Evolutionary conservation across 2,888 invertebrate genomes (phyloP).

Genomic region (Coenonympha arcania): DNA sequence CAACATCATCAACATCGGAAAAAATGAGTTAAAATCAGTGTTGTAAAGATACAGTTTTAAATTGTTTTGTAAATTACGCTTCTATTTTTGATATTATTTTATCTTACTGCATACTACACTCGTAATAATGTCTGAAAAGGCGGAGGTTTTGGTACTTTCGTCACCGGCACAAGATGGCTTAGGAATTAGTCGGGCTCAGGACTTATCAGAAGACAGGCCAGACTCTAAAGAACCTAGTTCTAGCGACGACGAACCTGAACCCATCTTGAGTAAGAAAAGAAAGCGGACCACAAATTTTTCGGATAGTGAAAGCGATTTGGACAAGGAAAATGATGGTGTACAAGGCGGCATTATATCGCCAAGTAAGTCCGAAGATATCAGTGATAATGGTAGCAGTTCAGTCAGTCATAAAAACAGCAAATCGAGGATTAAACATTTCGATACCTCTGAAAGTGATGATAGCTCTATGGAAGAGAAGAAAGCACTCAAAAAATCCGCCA

Average conservation of each 20-base stretch:
- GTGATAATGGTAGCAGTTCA: constrained; percentile 5
- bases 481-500: constrained; percentile 29
- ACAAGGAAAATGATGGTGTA: constrained; percentile 29
- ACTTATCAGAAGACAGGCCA: not conserved
- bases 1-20: no score
- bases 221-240: not conserved
- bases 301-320: constrained; percentile 48
- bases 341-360: constrained; percentile 5
- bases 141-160: not conserved
- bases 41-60: no score
- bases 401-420: constrained; percentile 5
- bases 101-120: not conserved
- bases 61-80: no score
- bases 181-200: not conserved
- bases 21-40: no score
- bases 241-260: constrained; percentile 29
- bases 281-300: constrained; percentile 42
- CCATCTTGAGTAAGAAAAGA: constrained; percentile 27
- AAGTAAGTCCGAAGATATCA: not conserved
- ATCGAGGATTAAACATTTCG: constrained; percentile 25
- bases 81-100: not conserved
- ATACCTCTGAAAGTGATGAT: constrained; percentile 14
- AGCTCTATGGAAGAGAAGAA: constrained; percentile 14
- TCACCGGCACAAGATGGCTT: not conserved
- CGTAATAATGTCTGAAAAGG: not conserved